Percentiles rank a stretch among this genome's conserved stretches.
Evolutionary conservation across 2,888 invertebrate genomes (phyloP).

Genomic region (Graphium colonna): DNA sequence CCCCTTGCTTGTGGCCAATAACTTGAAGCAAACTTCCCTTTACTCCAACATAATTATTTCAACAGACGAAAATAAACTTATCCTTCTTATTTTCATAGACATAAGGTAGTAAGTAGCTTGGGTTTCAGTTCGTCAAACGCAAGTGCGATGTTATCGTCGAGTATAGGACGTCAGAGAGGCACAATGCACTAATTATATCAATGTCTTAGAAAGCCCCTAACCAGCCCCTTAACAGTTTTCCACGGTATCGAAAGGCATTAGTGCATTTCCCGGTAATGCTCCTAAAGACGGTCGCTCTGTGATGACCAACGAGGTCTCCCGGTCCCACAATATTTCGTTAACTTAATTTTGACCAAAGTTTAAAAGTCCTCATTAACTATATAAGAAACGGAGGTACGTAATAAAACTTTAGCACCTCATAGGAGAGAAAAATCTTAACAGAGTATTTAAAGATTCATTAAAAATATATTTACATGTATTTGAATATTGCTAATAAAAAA

Average conservation of each 20-base stretch:
- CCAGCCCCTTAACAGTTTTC: constrained; percentile 80
- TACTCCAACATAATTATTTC: constrained; percentile 19
- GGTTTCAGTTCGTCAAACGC: constrained; percentile 31
- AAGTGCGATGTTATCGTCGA: constrained; percentile 34
- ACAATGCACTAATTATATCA: constrained; percentile 78
- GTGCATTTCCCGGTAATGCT: constrained; percentile 77
- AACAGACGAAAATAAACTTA: background rate
- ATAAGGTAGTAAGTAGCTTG: constrained; percentile 36
- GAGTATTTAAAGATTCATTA: too few relatives aligned
- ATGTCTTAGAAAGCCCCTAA: constrained; percentile 76
- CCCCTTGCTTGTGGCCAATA: constrained; percentile 61
- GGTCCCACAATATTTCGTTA: constrained; percentile 34
- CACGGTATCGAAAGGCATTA: constrained; percentile 73
- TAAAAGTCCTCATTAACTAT: background rate
- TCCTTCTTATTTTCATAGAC: constrained; percentile 17
- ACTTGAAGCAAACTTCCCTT: constrained; percentile 58
- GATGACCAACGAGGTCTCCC: constrained; percentile 60
- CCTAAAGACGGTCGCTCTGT: constrained; percentile 69
- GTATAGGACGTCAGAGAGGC: constrained; percentile 59
- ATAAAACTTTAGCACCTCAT: background rate
- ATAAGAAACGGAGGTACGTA: background rate
- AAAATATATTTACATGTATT: background rate
- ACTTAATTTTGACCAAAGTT: constrained; percentile 3
- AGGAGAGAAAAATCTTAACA: too few relatives aligned
- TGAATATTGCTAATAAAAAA: background rate